Evolutionary conservation across 2,797 vertebrate species (phyloP), one percentile per base, ranked within the genome.

Genomic region (Chelmon rostratus): DNA sequence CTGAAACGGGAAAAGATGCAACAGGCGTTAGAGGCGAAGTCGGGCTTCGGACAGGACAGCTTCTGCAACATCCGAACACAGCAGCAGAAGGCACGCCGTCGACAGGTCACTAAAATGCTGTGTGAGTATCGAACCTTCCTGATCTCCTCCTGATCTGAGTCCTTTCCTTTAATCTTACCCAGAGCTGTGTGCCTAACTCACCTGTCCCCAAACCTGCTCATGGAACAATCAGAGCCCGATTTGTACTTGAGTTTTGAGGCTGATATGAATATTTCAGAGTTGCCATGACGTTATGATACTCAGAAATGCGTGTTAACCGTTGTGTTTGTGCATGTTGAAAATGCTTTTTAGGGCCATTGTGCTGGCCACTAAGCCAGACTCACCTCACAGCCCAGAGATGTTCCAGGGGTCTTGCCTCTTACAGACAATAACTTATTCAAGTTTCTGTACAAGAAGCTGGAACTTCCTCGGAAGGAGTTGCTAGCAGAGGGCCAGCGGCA

Each of bases 71-170:
- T 82, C 28, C 90, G 80, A 5, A 86, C 84, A 1, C 88, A 90
- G 40, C 96, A 95, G 83, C 96, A 95, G 92, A 96, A 95, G 52
- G 86, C 86, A 11, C 91, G 96, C n/a, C 95, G 95, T 71, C 94
- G 92, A n/a, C 97, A 99, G 88, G 97, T 98, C 94, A 98, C 97
- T 0, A 98, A 98, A 92, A 99, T 99, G 98, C 91, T 99, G 81
- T 97, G 98, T 99, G 89, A 98, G 98, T 98, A 89, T 70, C 18
- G 12, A 68, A 53, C 4, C 8, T 3, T 16, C 3, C 4, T 10
- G 1, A 53, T 53, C 11, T 21, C 19, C n/a, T 8, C n/a, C n/a
- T n/a, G n/a, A n/a, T n/a, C 15, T 16, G n/a, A 28, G 16, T 28
- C 23, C 61, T 53, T 42, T 28, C n/a, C 38, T 59, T 52, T 25